These are phyloP conservation scores for Porites divaricata DNA, from an alignment of 92 coral and sea anemone species.

Conservation along the genomic window DNA sequence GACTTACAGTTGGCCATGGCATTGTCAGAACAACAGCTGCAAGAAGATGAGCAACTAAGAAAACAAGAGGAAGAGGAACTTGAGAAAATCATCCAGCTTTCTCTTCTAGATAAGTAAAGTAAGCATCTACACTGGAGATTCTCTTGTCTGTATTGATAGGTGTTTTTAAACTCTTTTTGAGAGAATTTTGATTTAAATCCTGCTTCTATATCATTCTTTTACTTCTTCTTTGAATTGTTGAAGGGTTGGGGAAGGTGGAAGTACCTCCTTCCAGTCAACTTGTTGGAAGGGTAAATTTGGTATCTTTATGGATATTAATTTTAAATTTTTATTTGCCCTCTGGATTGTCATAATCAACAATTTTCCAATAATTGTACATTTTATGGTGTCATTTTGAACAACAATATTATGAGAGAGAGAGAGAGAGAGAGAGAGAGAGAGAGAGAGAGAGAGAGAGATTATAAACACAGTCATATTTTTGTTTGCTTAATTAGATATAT, in stretches of 20 bases:
- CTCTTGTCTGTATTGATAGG: background rate
- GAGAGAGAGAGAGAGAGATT: too few species aligned
- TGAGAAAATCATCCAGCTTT: constrained; percentile 77
- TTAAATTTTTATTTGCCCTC: background rate
- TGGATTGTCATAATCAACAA: background rate
- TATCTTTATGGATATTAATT: background rate
- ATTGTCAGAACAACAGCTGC: constrained; percentile 84
- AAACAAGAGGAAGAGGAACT: constrained; percentile 89
- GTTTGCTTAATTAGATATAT: too few species aligned
- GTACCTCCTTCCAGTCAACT: too few species aligned
- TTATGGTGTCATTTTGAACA: too few species aligned
- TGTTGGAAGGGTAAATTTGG: too few species aligned
- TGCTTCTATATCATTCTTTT: background rate
- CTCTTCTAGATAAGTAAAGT: constrained; percentile 81
- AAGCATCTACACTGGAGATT: background rate
- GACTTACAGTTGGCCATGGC: constrained; percentile 93
- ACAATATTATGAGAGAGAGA: too few species aligned
- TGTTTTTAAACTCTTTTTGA: background rate
- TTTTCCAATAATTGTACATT: too few species aligned
- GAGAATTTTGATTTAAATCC: background rate
- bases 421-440: too few species aligned
- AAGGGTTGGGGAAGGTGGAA: too few species aligned
- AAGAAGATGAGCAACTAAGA: constrained; percentile 75
- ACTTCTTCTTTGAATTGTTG: background rate
- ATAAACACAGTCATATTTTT: too few species aligned